These are phyloP conservation scores for Hydractinia echinata DNA, from an alignment of 30 jellyfish, hydroid and myxozoan genomes.

Conservation along the genomic window DNA sequence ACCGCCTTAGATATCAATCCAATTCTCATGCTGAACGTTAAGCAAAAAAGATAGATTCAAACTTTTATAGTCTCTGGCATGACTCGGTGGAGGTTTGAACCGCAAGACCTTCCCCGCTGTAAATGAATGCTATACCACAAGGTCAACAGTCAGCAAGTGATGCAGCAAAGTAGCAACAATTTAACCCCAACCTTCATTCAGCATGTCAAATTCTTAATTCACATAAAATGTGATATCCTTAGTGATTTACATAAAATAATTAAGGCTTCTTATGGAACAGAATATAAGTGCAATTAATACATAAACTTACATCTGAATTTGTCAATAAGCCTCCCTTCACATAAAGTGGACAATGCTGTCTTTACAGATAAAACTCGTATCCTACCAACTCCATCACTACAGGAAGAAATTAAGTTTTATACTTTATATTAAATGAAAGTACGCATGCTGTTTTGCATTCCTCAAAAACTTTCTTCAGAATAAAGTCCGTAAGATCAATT, in stretches of 20 bases:
- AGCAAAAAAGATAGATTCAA: too few relatives aligned
- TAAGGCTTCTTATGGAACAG: background rate
- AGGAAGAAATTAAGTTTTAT: too few relatives aligned
- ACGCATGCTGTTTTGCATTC: too few relatives aligned
- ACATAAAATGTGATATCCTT: background rate
- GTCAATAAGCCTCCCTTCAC: conserved; percentile 93
- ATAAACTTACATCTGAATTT: conserved; percentile 76
- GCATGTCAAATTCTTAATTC: background rate
- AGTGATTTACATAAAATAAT: background rate
- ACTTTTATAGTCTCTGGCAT: too few relatives aligned
- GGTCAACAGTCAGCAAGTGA: too few relatives aligned
- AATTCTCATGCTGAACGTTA: too few relatives aligned
- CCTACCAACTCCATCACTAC: conserved; percentile 66
- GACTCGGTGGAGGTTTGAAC: too few relatives aligned
- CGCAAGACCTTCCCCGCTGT: too few relatives aligned
- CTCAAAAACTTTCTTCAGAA: background rate
- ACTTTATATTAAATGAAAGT: too few relatives aligned
- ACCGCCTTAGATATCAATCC: too few relatives aligned
- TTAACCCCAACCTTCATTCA: background rate
- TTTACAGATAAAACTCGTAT: conserved; percentile 74
- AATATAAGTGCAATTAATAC: background rate
- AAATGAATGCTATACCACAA: too few relatives aligned
- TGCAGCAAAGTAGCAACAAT: background rate
- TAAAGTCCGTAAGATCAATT: too few relatives aligned
- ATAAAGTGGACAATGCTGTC: conserved; percentile 80